These are phyloP conservation scores for Philopotamus ludificatus DNA, from an alignment of 1,140 invertebrate genomes.

Conservation along the genomic window DNA sequence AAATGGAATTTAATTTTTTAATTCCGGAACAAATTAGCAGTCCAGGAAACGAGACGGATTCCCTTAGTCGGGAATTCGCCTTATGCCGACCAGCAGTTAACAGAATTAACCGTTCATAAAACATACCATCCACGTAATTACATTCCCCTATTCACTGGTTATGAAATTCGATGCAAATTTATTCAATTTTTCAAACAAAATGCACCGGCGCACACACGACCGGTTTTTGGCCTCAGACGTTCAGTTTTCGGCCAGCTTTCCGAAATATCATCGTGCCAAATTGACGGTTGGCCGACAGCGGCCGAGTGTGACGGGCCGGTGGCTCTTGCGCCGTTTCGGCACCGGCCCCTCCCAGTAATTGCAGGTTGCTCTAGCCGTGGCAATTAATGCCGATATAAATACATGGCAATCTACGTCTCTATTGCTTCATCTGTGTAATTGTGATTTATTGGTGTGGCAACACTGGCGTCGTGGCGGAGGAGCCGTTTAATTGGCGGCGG, in stretches of 20 bases:
- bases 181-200: constrained; percentile 40
- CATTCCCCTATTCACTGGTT: constrained; percentile 42
- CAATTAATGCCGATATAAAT: too few relatives aligned
- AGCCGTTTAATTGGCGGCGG: too few relatives aligned
- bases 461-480: too few relatives aligned
- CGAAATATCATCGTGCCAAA: constrained; percentile 1
- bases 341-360: too few relatives aligned
- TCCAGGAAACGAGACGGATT: constrained; percentile 31
- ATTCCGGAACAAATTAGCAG: constrained; percentile 17
- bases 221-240: not conserved
- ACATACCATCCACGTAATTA: constrained; percentile 38
- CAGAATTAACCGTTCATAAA: constrained; percentile 42
- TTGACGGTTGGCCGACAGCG: constrained; percentile 12
- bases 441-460: too few relatives aligned
- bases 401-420: too few relatives aligned
- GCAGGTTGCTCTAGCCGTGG: too few relatives aligned
- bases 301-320: too few relatives aligned
- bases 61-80: constrained; percentile 24
- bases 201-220: constrained; percentile 34
- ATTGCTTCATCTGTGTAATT: too few relatives aligned
- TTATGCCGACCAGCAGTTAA: constrained; percentile 31
- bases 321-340: too few relatives aligned
- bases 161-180: constrained; percentile 43
- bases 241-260: not conserved
- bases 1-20: too few relatives aligned